phyloP scores from a whole-genome alignment of 2,888 invertebrate genomes.

The Xestobium rufovillosum region DNA sequence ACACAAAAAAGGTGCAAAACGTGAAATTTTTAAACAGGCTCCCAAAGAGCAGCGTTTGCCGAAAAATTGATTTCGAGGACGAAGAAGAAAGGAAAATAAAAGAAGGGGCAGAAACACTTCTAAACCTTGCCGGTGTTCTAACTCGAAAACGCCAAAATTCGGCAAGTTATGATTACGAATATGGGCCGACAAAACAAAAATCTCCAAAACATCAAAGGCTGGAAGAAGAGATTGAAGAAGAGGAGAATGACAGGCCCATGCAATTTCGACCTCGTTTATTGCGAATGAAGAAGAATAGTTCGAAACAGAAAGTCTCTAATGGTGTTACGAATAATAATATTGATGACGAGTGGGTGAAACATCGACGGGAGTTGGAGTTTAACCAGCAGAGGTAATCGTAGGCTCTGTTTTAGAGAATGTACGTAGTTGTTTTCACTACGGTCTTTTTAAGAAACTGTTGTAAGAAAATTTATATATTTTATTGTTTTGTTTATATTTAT shows the following conservation, averaged over 20 bases:
- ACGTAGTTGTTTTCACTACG: slow-evolving; percentile 4
- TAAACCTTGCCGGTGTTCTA: slow-evolving; percentile 61
- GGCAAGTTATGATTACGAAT: slow-evolving; percentile 13
- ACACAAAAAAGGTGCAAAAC: slow-evolving; percentile 1
- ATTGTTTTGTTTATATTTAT: slow-evolving; percentile 6
- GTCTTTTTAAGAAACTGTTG: slow-evolving; percentile 14
- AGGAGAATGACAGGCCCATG: slow-evolving; percentile 28
- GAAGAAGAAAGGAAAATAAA: slow-evolving; percentile 65
- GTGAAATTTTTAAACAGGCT: slow-evolving; percentile 14
- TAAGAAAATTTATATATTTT: slow-evolving; percentile 15
- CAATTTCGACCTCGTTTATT: slow-evolving; percentile 39
- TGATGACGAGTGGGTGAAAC: slow-evolving; percentile 38
- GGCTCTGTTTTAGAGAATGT: neutral
- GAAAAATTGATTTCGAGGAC: slow-evolving; percentile 45
- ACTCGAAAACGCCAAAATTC: slow-evolving; percentile 35
- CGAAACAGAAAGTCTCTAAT: slow-evolving; percentile 26
- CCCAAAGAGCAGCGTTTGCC: slow-evolving; percentile 29
- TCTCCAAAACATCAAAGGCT: slow-evolving; percentile 16
- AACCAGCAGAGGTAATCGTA: slow-evolving; percentile 39
- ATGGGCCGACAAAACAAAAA: neutral
- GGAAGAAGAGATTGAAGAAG: slow-evolving; percentile 20
- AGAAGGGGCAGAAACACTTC: slow-evolving; percentile 70
- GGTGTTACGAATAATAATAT: slow-evolving; percentile 32
- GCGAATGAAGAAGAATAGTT: slow-evolving; percentile 34
- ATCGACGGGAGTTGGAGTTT: slow-evolving; percentile 36